Conservation (phyloP, 2,797 vertebrate genomes). For the Hippoglossus hippoglossus region DNA sequence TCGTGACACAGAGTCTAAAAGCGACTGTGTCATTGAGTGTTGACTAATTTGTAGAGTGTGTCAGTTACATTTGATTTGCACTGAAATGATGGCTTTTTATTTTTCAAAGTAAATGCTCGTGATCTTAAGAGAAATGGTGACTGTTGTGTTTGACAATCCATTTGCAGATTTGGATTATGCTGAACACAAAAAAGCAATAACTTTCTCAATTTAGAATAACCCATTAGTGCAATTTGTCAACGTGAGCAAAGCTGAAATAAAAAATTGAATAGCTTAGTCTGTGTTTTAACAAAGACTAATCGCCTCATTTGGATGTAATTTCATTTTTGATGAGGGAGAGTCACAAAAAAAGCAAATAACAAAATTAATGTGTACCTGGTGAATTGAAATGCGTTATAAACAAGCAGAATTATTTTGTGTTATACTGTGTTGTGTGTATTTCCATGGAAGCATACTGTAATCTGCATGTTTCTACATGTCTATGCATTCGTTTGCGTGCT, state of each 20-base stretch:
- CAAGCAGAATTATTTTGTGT: slow-evolving; percentile 9
- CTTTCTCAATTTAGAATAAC: not conserved
- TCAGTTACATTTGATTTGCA: not conserved
- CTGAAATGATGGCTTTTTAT: not conserved
- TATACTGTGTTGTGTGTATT: not conserved
- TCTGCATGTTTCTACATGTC: slow-evolving; percentile 9
- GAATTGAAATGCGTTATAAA: slow-evolving; percentile 18
- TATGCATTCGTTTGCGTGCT: slow-evolving; percentile 23
- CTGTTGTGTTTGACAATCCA: slow-evolving; percentile 4
- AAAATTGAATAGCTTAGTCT: slow-evolving; percentile 22
- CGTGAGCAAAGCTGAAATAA: slow-evolving; percentile 36
- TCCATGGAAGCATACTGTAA: not conserved
- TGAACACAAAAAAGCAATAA: not conserved
- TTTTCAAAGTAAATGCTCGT: not conserved
- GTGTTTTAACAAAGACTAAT: slow-evolving; percentile 49
- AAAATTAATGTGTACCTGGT: slow-evolving; percentile 17
- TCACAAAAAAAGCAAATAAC: slow-evolving; percentile 35
- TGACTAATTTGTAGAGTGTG: slow-evolving; percentile 8
- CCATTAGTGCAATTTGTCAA: slow-evolving; percentile 35
- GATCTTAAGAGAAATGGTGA: not conserved
- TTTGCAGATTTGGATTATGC: slow-evolving; percentile 4
- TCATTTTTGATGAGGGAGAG: slow-evolving; percentile 30
- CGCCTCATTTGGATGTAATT: slow-evolving; percentile 43
- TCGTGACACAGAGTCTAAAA: slow-evolving; percentile 16
- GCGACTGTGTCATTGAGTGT: not conserved